Evolutionary conservation across 2,113 vertebrate species (phyloP).

Genomic region (Tiliqua scincoides): DNA sequence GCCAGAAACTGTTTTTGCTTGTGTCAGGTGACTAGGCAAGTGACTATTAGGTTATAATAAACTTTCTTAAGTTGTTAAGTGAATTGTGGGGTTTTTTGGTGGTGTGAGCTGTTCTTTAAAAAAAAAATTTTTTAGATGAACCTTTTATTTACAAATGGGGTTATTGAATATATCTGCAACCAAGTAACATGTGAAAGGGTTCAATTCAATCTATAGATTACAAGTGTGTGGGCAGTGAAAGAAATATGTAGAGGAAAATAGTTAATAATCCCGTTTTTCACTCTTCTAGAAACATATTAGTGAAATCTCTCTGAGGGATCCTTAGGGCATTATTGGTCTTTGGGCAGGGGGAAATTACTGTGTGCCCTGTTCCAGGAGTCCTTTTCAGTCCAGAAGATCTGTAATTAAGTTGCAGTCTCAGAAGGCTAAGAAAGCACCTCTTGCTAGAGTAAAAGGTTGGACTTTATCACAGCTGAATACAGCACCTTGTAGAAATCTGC

Average conservation of each 20-base stretch:
- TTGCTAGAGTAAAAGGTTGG: not conserved
- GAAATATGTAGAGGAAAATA: not conserved
- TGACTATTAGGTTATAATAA: too few relatives aligned
- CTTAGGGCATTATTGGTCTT: not conserved
- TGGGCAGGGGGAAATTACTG: not conserved
- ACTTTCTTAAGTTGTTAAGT: too few relatives aligned
- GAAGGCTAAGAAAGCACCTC: not conserved
- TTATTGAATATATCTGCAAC: not conserved
- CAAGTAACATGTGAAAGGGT: not conserved
- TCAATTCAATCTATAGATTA: not conserved
- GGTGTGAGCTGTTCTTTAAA: too few relatives aligned
- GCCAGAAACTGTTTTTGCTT: too few relatives aligned
- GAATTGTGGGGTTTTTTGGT: too few relatives aligned
- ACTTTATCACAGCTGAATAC: not conserved
- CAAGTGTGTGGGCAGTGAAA: not conserved
- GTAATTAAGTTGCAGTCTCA: not conserved
- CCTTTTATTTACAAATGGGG: not conserved
- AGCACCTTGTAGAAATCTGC: not conserved
- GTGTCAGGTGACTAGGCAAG: too few relatives aligned
- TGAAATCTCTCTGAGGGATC: not conserved
- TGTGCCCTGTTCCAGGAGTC: not conserved
- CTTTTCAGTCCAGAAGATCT: not conserved
- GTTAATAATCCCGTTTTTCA: not conserved
- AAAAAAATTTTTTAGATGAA: not conserved
- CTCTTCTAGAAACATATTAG: not conserved